A percentile compares a stretch with the other conserved stretches of the same genome.
Conservation (phyloP, 2,888 invertebrate species). For the Drosophila infuscata region DNA sequence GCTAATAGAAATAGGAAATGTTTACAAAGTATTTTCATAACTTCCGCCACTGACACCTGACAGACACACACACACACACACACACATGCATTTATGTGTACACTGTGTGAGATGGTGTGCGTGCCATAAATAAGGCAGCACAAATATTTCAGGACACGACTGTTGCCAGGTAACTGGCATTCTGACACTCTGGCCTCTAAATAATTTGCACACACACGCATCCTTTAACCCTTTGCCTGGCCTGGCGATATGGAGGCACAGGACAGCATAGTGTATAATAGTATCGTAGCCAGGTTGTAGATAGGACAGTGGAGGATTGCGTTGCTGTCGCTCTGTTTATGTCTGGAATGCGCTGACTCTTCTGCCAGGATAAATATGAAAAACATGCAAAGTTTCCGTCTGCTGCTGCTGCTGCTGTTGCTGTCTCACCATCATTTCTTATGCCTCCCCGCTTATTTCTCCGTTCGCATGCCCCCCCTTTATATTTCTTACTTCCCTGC, state of each 20-base stretch:
- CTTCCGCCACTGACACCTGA: constrained; percentile 84
- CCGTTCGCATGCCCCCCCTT: neutral
- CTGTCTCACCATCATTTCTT: constrained; percentile 72
- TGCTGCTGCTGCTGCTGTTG: constrained; percentile 45
- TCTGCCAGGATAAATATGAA: constrained; percentile 81
- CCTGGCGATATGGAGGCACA: constrained; percentile 2
- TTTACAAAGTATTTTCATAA: constrained; percentile 85
- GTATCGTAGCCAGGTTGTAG: neutral
- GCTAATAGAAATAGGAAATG: constrained; percentile 82
- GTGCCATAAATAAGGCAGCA: constrained; percentile 70
- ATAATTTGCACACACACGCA: constrained; percentile 75
- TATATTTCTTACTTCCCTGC: constrained; percentile 15
- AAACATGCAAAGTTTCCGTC: constrained; percentile 83
- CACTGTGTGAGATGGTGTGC: constrained; percentile 25
- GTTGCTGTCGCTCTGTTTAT: constrained; percentile 65
- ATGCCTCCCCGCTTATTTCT: constrained; percentile 52
- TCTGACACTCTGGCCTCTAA: constrained; percentile 76
- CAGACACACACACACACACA: constrained; percentile 45
- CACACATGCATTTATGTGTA: neutral
- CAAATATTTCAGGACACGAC: constrained; percentile 66
- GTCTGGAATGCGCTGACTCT: constrained; percentile 65
- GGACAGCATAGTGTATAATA: constrained; percentile 15
- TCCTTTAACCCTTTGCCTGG: constrained; percentile 61
- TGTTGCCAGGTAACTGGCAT: constrained; percentile 63
- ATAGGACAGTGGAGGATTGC: constrained; percentile 33